Conservation (phyloP, 2,113 vertebrate species). For the Phainopepla nitens region DNA sequence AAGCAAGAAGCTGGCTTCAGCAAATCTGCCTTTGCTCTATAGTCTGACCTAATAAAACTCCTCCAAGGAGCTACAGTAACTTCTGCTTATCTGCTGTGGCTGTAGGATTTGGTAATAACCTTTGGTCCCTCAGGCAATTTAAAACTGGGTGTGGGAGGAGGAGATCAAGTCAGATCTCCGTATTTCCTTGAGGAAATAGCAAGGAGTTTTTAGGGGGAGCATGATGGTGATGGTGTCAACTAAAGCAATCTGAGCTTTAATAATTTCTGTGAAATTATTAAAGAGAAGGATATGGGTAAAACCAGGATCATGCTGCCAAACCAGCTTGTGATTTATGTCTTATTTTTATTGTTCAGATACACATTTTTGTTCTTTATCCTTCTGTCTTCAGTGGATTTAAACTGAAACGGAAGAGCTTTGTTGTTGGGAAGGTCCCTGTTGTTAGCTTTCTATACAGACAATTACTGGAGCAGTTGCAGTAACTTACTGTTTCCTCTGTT, state of each 20-base stretch:
- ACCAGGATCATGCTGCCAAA: neutral
- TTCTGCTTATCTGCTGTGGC: neutral
- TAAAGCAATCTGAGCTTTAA: neutral
- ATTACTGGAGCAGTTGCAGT: neutral
- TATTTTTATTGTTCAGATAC: neutral
- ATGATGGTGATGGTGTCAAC: neutral
- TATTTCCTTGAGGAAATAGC: neutral
- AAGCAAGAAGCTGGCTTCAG: neutral
- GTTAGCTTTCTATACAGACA: neutral
- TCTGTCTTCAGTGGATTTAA: neutral
- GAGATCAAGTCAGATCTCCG: accelerated
- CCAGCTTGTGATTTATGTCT: neutral
- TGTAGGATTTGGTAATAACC: accelerated
- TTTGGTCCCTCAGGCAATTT: neutral
- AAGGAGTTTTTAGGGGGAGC: neutral
- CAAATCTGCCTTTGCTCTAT: neutral
- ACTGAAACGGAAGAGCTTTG: accelerated
- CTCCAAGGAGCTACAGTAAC: neutral
- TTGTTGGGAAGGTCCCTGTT: neutral
- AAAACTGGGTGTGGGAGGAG: neutral
- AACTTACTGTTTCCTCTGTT: neutral
- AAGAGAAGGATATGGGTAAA: neutral
- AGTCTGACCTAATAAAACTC: neutral
- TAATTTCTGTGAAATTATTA: neutral
- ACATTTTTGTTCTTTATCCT: neutral